Evolutionary conservation across 2,113 vertebrate species (phyloP), one percentile per base, ranked within the genome.

Genomic region (Scopus umbretta): DNA sequence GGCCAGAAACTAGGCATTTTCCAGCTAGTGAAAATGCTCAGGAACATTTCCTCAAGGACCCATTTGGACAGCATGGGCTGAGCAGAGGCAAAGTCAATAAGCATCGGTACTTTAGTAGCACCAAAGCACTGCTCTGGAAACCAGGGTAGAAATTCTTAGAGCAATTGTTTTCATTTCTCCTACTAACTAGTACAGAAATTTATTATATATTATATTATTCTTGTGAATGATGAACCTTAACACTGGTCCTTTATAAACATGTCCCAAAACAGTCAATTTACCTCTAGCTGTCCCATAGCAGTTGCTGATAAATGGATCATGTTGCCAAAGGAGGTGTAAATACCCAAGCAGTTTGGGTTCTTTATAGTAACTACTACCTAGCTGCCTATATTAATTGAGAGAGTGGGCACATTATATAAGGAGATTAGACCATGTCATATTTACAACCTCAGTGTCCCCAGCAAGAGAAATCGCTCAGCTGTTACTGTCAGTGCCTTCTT

Each of bases 341-440:
- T 93, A 94, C 52, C 13, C 34, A 71, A 49, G 53, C 5, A 49
- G 61, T 92, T 86, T 59, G 61, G 26, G 20, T 70, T 96, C 80
- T 63, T 90, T 49, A 76, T 76, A 79, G 43, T 73, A 95, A 89
- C 80, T 66, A 50, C 43, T 76, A 21, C 53, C 47, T 76, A 79
- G 50, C 53, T 71, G 55, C 71, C 72, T 86, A 5, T 55, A 76
- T 42, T 63, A 88, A 85, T 40, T 86, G 92, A 84, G 74, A 92
- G 81, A 89, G 38, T 1, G 5, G 80, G 58, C 63, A 75, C 79
- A 49, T 96, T 89, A 90, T 62, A 91, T 76, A 85, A 96, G 78
- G 58, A 95, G 88, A 94, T 95, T 68, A 95, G 86, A 90, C 92
- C 61, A 90, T 66, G 86, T 79, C 90, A 87, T 88, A 96, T 92